Evolutionary conservation across 2,888 invertebrate species (phyloP), one percentile per base, ranked within the genome.

Genomic region (Glaucopsyche alexis): DNA sequence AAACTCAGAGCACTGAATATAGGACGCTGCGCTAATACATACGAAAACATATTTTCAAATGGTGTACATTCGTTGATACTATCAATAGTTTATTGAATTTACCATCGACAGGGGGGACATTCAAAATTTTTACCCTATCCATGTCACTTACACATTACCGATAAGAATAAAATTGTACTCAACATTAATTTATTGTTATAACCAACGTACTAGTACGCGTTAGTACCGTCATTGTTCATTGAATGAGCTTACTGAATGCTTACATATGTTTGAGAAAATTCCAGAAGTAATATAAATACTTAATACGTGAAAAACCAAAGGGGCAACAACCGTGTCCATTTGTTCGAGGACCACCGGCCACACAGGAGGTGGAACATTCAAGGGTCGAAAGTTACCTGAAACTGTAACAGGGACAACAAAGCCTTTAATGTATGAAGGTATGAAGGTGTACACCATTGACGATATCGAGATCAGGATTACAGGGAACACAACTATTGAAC

Each of bases 381-480:
- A 45, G 76, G 6, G 76, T 76, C 77, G 0, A 83, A 78, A 70
- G 79, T 80, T 16, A 74, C 83, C 7, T 87, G 86, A 86, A 76
- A 84, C 0, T 84, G 84, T 71, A 73, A 78, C 3, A 79, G 78
- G 38, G 74, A 75, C 1, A 66, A 74, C 11, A 74, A 72, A 29
- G 75, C 75, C 8, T 77, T 77, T 60, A n/a, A n/a, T 66, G 74
- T 0, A 75, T 76, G n/a, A 75, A 73, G 72, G 64, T n/a, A n/a
- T n/a, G n/a, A n/a, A n/a, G n/a, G n/a, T 76, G 13, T 64, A 73
- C n/a, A 76, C 77, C 4, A n/a, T 74, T n/a, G 73, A 64, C 0
- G 74, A 77, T 42, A 14, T 19, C 7, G 76, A 83, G 7, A 71
- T 81, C 6, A 75, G 76, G 16, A 64, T 29, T 8, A 80, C 77